Conservation (phyloP, 2,888 invertebrate species). For the Idaea dimidiata region DNA sequence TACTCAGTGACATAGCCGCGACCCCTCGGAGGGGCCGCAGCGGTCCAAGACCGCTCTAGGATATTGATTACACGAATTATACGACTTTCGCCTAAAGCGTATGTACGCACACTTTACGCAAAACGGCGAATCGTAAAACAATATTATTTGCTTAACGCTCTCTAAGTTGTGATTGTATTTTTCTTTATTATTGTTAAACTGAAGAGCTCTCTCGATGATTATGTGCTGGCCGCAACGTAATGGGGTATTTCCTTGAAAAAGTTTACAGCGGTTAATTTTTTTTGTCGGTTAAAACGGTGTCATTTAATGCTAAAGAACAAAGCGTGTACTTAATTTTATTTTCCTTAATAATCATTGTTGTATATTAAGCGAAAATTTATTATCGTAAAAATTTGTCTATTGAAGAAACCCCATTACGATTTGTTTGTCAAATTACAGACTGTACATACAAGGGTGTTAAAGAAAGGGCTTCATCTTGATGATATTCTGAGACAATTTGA, state of each 20-base stretch:
- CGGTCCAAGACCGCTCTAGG: not conserved
- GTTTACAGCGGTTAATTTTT: not conserved
- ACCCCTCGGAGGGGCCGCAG: not conserved
- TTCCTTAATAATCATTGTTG: too few relatives aligned
- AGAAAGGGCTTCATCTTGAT: not conserved
- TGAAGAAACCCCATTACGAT: not conserved
- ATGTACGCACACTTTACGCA: not conserved
- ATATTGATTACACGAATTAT: not conserved
- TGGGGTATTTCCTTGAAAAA: not conserved
- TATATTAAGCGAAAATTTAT: too few relatives aligned
- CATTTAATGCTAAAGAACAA: too few relatives aligned
- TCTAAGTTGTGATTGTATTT: constrained; percentile 49
- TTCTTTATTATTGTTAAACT: constrained; percentile 27
- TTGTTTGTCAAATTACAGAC: not conserved
- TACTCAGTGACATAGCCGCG: too few relatives aligned
- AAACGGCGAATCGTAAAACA: not conserved
- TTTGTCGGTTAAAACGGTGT: too few relatives aligned
- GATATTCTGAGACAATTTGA: too few relatives aligned
- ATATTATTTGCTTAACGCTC: constrained; percentile 32
- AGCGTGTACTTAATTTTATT: too few relatives aligned
- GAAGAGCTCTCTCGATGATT: not conserved
- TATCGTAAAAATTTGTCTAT: not conserved
- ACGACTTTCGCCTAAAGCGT: not conserved
- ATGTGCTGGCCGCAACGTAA: not conserved
- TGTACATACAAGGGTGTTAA: not conserved